These are phyloP conservation scores for Pteropus alecto DNA, from an alignment of 2,113 vertebrate species.

Conservation along the genomic window DNA sequence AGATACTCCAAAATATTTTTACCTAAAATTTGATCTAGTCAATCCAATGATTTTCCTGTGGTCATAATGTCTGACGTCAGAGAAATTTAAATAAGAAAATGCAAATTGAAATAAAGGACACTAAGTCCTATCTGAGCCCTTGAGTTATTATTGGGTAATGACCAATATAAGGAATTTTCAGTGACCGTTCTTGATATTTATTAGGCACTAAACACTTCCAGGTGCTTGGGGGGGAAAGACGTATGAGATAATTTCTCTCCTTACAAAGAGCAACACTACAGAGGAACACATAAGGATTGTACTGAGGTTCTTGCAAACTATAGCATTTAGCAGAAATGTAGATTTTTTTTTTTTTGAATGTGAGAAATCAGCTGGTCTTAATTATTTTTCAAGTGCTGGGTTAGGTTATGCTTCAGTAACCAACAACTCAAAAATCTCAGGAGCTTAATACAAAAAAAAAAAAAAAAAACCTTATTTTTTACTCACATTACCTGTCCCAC, in stretches of 20 bases:
- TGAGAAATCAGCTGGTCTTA: too few relatives aligned
- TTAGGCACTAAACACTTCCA: neutral
- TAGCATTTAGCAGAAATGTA: neutral
- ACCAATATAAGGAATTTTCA: neutral
- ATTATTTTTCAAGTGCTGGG: neutral
- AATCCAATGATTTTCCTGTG: neutral
- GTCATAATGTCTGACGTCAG: neutral
- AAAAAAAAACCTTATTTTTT: neutral
- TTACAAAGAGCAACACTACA: neutral
- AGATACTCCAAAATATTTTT: neutral
- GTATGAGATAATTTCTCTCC: accelerated
- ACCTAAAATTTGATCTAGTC: neutral
- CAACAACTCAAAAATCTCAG: neutral
- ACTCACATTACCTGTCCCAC: accelerated
- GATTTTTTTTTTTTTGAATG: neutral
- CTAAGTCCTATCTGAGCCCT: neutral
- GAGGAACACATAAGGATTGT: accelerated
- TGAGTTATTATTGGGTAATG: neutral
- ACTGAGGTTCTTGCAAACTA: neutral
- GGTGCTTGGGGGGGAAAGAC: neutral
- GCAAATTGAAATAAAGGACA: neutral
- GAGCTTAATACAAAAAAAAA: neutral
- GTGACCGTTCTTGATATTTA: neutral
- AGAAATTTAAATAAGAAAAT: neutral
- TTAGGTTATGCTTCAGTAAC: neutral